phyloP scores from a whole-genome alignment of 2,888 invertebrate genomes.

The Empis livida region DNA sequence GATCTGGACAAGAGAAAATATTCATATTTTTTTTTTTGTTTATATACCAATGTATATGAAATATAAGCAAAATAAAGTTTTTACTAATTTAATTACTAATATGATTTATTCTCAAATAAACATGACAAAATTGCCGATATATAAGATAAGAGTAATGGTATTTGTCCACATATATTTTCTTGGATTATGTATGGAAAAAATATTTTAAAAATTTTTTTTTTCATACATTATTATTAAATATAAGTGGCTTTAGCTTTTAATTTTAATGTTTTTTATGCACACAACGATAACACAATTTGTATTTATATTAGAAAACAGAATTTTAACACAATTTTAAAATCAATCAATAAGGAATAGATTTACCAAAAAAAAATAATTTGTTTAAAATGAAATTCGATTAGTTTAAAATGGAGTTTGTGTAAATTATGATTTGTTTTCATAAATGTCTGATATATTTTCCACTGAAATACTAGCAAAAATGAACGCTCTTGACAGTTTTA shows the following conservation, averaged over 20 bases:
- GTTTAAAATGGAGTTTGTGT: too few relatives aligned
- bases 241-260: background rate
- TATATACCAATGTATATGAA: background rate
- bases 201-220: background rate
- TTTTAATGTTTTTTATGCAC: too few relatives aligned
- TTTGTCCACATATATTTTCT: slow-evolving; percentile 1
- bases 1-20: slow-evolving; percentile 30
- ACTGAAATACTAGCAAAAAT: too few relatives aligned
- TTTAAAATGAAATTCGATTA: too few relatives aligned
- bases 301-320: too few relatives aligned
- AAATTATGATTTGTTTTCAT: too few relatives aligned
- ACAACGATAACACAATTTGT: too few relatives aligned
- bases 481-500: too few relatives aligned
- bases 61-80: background rate
- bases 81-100: background rate
- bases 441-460: too few relatives aligned
- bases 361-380: too few relatives aligned
- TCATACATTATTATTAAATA: background rate
- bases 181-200: background rate
- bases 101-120: background rate
- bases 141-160: slow-evolving; percentile 1
- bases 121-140: slow-evolving; percentile 2
- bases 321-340: too few relatives aligned
- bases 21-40: slow-evolving; percentile 6
- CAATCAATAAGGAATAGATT: too few relatives aligned